Evolutionary conservation across 2,113 vertebrate genomes (phyloP), one percentile per base, ranked within the genome.

Genomic region (Leuciscus idus): DNA sequence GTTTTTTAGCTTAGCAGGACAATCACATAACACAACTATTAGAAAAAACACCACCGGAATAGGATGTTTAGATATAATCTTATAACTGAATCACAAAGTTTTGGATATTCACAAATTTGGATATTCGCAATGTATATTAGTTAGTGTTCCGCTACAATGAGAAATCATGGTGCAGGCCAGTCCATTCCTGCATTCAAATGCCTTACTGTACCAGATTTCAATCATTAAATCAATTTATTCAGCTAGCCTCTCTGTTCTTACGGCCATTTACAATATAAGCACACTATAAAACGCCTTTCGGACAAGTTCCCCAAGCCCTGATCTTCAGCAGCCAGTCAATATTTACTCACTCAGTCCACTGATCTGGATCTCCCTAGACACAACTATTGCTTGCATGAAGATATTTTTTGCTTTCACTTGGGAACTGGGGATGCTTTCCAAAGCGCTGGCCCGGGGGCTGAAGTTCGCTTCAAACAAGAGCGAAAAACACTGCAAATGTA

Each of bases 361-460:
- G 80, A 62, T 33, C 74, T 85, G 84, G 33, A 81, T 46, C 77
- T 75, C 28, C 55, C 77, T 61, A 30, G 50, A n/a, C 78, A 62
- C 11, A 70, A n/a, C 4, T 23, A 26, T 50, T 52, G 70, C 61
- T 57, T 75, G 28, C 70, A 86, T 75, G 23, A 52, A 70, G 59
- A 77, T 64, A 84, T 64, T 36, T 70, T 70, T 39, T 72, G 33
- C 50, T 84, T 73, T 83, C 21, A 23, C 62, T 33, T 52, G 68
- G 46, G 33, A 73, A 13, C 21, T 57, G 1, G 48, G 19, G 48
- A 72, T 83, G 81, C 55, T 83, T 26, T 57, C 64, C 26, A 55
- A 30, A 83, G 48, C 30, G 0, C 48, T 8, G 43, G 43, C 80
- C 80, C 23, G 5, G 46, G 8, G 33, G 64, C 81, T 33, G 46